Conservation (phyloP, 2,113 vertebrate species). For the Cacatua alba region DNA sequence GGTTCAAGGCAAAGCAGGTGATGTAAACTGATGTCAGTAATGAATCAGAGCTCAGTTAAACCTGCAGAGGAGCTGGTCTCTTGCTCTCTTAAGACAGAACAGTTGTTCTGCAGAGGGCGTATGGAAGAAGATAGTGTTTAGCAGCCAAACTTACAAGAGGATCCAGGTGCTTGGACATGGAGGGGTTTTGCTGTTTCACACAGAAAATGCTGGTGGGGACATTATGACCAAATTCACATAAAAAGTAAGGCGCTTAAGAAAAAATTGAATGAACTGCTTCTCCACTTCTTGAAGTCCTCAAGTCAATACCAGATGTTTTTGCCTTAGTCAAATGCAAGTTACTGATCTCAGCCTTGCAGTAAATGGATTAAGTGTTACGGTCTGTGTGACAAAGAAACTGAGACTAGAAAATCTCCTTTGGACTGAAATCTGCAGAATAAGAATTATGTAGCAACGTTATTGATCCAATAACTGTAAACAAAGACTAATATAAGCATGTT, state of each 20-base stretch:
- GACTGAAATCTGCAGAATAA: constrained; percentile 3
- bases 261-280: background rate
- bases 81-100: background rate
- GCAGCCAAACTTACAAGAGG: background rate
- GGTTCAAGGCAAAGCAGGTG: background rate
- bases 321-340: background rate
- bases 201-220: background rate
- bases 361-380: constrained; percentile 30
- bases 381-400: constrained; percentile 22
- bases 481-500: background rate
- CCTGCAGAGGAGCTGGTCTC: background rate
- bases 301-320: background rate
- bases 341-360: constrained; percentile 8
- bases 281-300: background rate
- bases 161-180: background rate
- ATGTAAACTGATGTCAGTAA: background rate
- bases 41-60: background rate
- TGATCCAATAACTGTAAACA: constrained; percentile 39
- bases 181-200: background rate
- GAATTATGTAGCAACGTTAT: constrained; percentile 11
- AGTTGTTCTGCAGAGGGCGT: background rate
- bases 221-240: background rate
- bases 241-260: background rate
- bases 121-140: background rate
- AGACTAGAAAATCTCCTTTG: constrained; percentile 36